phyloP scores from a whole-genome alignment of 1,140 invertebrate genomes.

The Heliconius congener region DNA sequence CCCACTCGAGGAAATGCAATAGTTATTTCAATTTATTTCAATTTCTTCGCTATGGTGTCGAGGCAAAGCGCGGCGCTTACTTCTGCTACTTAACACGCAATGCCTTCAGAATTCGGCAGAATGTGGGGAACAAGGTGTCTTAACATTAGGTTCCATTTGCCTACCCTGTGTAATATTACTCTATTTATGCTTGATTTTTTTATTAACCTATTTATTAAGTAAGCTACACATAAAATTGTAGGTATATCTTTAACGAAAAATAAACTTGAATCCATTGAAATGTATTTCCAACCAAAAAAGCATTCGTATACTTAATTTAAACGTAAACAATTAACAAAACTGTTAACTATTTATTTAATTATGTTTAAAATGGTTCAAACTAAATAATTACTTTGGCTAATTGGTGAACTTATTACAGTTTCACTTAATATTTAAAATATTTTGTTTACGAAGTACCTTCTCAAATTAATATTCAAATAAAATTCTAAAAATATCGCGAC shows the following conservation, averaged over 20 bases:
- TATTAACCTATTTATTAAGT: neutral
- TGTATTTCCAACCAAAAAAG: neutral
- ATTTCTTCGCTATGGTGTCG: too few species aligned
- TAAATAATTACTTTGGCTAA: neutral
- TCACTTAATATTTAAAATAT: neutral
- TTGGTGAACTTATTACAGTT: neutral
- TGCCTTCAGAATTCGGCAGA: too few species aligned
- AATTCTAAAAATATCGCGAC: neutral
- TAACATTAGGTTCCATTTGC: too few species aligned
- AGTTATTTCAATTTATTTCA: too few species aligned
- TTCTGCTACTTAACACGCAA: too few species aligned
- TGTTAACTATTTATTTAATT: constrained; percentile 4
- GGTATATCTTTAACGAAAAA: neutral
- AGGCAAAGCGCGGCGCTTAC: too few species aligned
- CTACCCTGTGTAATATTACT: neutral
- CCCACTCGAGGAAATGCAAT: too few species aligned
- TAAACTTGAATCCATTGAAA: neutral
- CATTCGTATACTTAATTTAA: neutral
- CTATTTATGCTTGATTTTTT: too few species aligned
- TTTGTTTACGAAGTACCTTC: too few species aligned
- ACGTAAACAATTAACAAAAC: neutral
- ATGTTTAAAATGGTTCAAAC: neutral
- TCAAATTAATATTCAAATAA: too few species aligned
- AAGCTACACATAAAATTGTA: neutral
- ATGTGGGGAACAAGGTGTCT: too few species aligned